Percentiles rank a stretch among this genome's conserved stretches.
phyloP scores from a whole-genome alignment of 2,888 invertebrate species.

The Drosophila peninsularis region DNA sequence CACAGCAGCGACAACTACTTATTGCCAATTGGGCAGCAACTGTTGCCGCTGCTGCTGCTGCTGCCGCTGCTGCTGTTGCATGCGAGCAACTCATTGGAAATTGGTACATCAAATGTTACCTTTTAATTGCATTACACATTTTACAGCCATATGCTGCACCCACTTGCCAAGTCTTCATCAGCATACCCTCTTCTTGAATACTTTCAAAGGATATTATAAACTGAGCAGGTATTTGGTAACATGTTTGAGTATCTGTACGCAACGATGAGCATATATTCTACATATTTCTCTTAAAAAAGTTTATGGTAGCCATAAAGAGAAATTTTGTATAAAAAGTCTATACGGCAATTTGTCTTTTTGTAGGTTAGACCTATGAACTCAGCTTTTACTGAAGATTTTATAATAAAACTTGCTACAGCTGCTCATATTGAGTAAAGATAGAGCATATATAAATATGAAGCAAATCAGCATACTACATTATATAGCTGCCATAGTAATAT shows the following conservation, averaged over 20 bases:
- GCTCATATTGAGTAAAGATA: neutral
- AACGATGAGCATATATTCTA: neutral
- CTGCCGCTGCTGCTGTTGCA: conserved; percentile 32
- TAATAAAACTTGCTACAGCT: neutral
- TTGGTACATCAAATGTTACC: conserved; percentile 71
- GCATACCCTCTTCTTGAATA: neutral
- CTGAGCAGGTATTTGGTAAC: neutral
- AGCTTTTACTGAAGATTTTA: neutral
- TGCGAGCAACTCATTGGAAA: conserved; percentile 45
- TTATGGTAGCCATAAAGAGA: neutral
- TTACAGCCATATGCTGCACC: conserved; percentile 72
- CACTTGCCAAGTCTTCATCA: conserved; percentile 61
- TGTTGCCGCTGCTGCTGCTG: conserved; percentile 48
- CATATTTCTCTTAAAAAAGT: neutral
- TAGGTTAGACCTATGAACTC: neutral
- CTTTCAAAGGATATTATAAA: neutral
- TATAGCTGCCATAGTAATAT: neutral
- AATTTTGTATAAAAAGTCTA: neutral
- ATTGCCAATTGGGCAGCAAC: conserved; percentile 56
- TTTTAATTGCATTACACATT: conserved; percentile 68
- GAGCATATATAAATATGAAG: neutral
- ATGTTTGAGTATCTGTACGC: no score
- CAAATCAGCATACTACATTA: neutral
- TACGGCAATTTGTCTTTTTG: no score
- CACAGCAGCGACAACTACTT: conserved; percentile 26